Conservation (phyloP, 2,113 vertebrate genomes). For the cat (Felis catus) region F.catus_Fca126_mat1.0 CM031412.1:196492001-196492500, state of each 20-base stretch:
- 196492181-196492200: neutral
- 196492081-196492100: neutral
- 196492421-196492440: neutral
- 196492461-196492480: neutral
- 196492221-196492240: neutral
- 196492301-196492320: neutral
- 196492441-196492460: neutral
- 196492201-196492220: neutral
- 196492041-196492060: constrained; percentile 99
- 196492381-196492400: neutral
- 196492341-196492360: neutral
- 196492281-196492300: neutral
- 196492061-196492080: constrained; percentile 91
- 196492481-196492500: neutral
- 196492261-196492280: rapidly evolving
- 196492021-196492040: constrained; percentile 99
- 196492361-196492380: neutral
- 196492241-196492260: neutral
- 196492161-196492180: neutral
- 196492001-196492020: constrained; percentile 97
- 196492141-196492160: neutral
- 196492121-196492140: neutral
- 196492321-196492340: neutral
- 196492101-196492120: neutral
- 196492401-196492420: neutral